phyloP scores from a whole-genome alignment of 2,888 invertebrate species.

The Drosophila kokeensis region DNA sequence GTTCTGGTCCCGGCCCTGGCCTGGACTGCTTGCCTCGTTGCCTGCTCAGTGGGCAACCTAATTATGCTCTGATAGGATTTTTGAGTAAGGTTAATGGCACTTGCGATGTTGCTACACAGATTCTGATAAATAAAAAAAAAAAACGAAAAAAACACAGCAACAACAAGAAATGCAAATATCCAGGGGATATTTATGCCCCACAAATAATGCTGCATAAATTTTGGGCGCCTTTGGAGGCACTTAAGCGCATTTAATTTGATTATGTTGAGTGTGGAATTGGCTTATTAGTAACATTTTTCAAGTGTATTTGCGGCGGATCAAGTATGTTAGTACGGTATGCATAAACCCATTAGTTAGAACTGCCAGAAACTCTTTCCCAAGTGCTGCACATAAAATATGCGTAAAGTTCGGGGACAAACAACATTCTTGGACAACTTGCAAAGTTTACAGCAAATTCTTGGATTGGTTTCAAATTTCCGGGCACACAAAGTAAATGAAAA shows the following conservation, averaged over 20 bases:
- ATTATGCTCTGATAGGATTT: constrained; percentile 70
- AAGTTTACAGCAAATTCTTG: constrained; percentile 54
- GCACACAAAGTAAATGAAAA: constrained; percentile 70
- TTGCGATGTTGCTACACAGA: constrained; percentile 9
- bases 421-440: constrained; percentile 56
- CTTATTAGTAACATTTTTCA: constrained; percentile 57
- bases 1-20: constrained; percentile 4
- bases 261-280: constrained; percentile 41
- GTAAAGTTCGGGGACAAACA: constrained; percentile 59
- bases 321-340: constrained; percentile 48
- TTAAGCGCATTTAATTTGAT: constrained; percentile 46
- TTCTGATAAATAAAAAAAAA: constrained; percentile 10
- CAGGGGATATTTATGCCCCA: constrained; percentile 19
- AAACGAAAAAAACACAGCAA: neutral
- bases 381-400: constrained; percentile 67
- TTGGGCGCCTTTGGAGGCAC: constrained; percentile 1
- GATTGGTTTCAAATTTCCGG: constrained; percentile 21
- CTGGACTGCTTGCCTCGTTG: constrained; percentile 25
- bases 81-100: constrained; percentile 70
- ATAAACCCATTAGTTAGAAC: constrained; percentile 62
- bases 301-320: constrained; percentile 23
- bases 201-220: constrained; percentile 47
- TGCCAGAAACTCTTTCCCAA: constrained; percentile 29
- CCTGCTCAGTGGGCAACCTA: constrained; percentile 59
- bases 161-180: constrained; percentile 1